These are phyloP conservation scores for Drosophila melanogaster DNA, from an alignment of 1,140 invertebrate genomes.

Conservation along the genomic window Release_6_plus_ISO1_MT NT_037436.4:7180001-7180500, in stretches of 20 bases:
- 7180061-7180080: neutral
- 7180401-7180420: conserved; percentile 89
- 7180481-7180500: conserved; percentile 89
- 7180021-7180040: no score
- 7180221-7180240: conserved; percentile 89
- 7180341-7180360: conserved; percentile 91
- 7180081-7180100: no score
- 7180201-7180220: conserved; percentile 94
- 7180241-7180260: conserved; percentile 88
- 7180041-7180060: neutral
- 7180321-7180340: conserved; percentile 85
- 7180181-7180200: conserved; percentile 90
- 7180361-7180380: conserved; percentile 91
- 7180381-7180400: conserved; percentile 89
- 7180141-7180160: conserved; percentile 91
- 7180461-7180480: conserved; percentile 89
- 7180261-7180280: conserved; percentile 88
- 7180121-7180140: conserved; percentile 87
- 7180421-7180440: conserved; percentile 88
- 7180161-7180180: conserved; percentile 92
- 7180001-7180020: no score
- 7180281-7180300: conserved; percentile 91
- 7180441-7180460: conserved; percentile 89
- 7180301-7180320: conserved; percentile 84
- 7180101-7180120: neutral